Evolutionary conservation across 2,888 invertebrate genomes (phyloP).

Genomic region (Gryllus longicercus): DNA sequence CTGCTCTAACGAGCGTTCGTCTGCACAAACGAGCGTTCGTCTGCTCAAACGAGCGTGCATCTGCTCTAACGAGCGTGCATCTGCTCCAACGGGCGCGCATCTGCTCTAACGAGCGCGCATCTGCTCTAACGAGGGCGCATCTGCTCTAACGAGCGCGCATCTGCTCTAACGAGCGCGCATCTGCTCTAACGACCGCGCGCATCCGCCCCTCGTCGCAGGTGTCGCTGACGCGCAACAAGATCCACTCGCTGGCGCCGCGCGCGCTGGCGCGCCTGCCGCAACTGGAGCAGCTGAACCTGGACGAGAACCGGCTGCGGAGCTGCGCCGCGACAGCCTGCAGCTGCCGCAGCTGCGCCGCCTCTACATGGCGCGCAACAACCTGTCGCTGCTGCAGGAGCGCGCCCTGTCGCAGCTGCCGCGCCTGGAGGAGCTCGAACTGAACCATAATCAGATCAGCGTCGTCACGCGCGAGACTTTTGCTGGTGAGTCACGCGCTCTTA

Average conservation of each 20-base stretch:
- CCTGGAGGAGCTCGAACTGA: conserved; percentile 78
- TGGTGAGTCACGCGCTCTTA: conserved; percentile 47
- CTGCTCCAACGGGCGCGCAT: too few relatives aligned
- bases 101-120: too few relatives aligned
- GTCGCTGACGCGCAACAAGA: conserved; percentile 65
- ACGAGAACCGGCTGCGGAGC: conserved; percentile 71
- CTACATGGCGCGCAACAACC: conserved; percentile 80
- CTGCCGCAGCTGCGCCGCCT: conserved; percentile 68
- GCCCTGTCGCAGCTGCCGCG: conserved; percentile 73
- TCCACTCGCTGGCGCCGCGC: conserved; percentile 62
- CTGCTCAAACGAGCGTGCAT: too few relatives aligned
- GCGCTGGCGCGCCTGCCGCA: conserved; percentile 71
- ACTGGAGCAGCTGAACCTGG: conserved; percentile 63
- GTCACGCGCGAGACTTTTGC: conserved; percentile 69
- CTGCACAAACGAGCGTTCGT: too few relatives aligned
- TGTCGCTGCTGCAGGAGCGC: conserved; percentile 74
- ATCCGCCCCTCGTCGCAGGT: conserved; percentile 58
- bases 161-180: too few relatives aligned
- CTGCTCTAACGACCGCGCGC: too few relatives aligned
- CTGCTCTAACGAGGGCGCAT: too few relatives aligned
- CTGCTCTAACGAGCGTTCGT: too few relatives aligned
- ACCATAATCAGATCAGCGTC: conserved; percentile 73
- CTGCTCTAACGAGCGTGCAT: too few relatives aligned
- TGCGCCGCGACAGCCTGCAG: conserved; percentile 70
- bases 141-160: too few relatives aligned